Evolutionary conservation across 2,888 invertebrate genomes (phyloP), one percentile per base, ranked within the genome.

Genomic region (Agrochola circellaris): DNA sequence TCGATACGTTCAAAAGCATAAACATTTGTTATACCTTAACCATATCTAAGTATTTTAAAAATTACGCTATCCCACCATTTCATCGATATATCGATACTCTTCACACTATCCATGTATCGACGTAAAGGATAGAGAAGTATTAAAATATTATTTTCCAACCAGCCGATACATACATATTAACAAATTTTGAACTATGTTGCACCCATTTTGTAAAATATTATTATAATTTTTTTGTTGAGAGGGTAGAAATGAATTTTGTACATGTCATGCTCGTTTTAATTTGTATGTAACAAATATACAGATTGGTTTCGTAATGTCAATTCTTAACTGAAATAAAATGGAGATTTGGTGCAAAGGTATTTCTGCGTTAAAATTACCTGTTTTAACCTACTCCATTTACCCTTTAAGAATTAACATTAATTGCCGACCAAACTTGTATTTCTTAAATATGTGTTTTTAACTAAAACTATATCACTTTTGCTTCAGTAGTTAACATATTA

Each of bases 21-120:
- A 86, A 76, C 86, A 70, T 81, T n/a, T 79, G 83, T 85, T 73
- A 84, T 76, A 84, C 68, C 84, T 80, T 87, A 87, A 66, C 68
- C 61, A 82, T 85, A 69, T 75, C 77, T 81, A 84, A 80, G 77
- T 82, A 77, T 81, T 83, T 84, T 79, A 58, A 75, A 83, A 82
- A 82, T 86, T 82, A 86, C 82, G 56, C 85, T 84, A 85, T 73
- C 69, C 69, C 51, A 61, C 60, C 73, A 15, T 38, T 68, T 13
- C 38, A 23, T 73, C 62, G 70, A 80, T 70, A 64, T 48, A 60
- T 51, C 67, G 73, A 73, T 58, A 65, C 23, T 61, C 13, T 51
- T 26, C n/a, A 54, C 58, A 48, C 30, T 62, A 69, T 74, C 85
- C 77, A 72, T 61, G 67, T n/a, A 76, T 65, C 69, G 34, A 71